A percentile compares a stretch with the other conserved stretches of the same genome.
These are phyloP conservation scores for Lordiphosa stackelbergi DNA, from an alignment of 1,140 invertebrate genomes.

Conservation along the genomic window DNA sequence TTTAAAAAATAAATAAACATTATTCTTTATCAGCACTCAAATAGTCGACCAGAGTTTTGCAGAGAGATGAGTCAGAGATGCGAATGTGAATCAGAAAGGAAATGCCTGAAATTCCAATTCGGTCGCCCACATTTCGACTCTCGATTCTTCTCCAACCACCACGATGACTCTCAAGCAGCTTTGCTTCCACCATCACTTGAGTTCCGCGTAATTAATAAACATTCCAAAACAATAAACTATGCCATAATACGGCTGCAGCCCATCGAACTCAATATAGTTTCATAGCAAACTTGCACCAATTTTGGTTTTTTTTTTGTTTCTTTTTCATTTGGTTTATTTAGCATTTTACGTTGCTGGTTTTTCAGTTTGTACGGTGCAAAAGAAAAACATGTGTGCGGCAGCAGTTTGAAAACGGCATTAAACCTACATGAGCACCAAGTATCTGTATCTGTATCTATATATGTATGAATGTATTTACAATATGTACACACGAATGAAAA, in stretches of 20 bases:
- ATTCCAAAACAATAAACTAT: slow-evolving; percentile 71
- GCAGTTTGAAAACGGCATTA: slow-evolving; percentile 53
- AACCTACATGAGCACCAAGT: slow-evolving; percentile 38
- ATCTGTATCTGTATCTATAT: slow-evolving; percentile 29
- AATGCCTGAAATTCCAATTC: slow-evolving; percentile 57
- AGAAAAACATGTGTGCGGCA: slow-evolving; percentile 69
- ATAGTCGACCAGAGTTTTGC: slow-evolving; percentile 35
- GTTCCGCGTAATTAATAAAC: slow-evolving; percentile 74
- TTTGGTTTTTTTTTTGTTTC: slow-evolving; percentile 13
- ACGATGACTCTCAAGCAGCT: slow-evolving; percentile 17
- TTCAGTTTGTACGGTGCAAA: slow-evolving; percentile 29
- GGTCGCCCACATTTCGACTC: slow-evolving; percentile 36
- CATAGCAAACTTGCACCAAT: slow-evolving; percentile 6
- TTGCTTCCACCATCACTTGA: slow-evolving; percentile 49
- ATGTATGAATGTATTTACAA: slow-evolving; percentile 15
- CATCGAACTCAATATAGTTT: slow-evolving; percentile 53
- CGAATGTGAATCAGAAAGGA: slow-evolving; percentile 47
- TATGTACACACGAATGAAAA: slow-evolving; percentile 51
- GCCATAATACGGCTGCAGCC: slow-evolving; percentile 44
- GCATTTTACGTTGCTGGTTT: slow-evolving; percentile 42
- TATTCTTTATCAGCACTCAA: slow-evolving; percentile 41
- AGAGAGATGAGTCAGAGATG: slow-evolving; percentile 28
- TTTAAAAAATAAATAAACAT: slow-evolving; percentile 13
- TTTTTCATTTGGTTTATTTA: slow-evolving; percentile 27
- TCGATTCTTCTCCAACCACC: slow-evolving; percentile 19